Evolutionary conservation across 2,797 vertebrate species (phyloP), one percentile per base, ranked within the genome.

Genomic region (Smutsia temminckii): DNA sequence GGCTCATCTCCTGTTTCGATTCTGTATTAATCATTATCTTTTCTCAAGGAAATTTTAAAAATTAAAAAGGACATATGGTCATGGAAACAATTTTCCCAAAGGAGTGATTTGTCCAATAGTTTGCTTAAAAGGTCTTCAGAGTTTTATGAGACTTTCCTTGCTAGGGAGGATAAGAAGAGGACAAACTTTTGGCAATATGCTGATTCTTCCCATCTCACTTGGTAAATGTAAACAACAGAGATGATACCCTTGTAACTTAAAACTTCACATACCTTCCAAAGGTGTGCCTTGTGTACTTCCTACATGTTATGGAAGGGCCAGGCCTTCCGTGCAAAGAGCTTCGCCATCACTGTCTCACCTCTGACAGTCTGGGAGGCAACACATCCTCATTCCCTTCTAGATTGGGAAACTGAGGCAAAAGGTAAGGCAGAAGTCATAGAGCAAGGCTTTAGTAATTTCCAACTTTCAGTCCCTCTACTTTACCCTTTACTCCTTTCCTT

Each of bases 331-430:
- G 66, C 42, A 93, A 84, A 83, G 75, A 93, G 55, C 69, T 93
- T 37, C 85, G 77, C 69, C 74, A 89, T 85, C 79, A 46, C 53
- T 3, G 29, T 59, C 89, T 95, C 64, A 21, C 93, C 77, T 71
- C 87, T 42, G n/a, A 68, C 10, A 78, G 61, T 49, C 40, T 69
- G 23, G 46, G 53, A 86, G 57, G 71, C 49, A 51, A 81, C 85
- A 20, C 53, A 18, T 4, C 3, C 57, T 63, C 55, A 42, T 18
- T 71, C 51, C 23, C 61, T 85, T 81, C 13, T 13, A 9, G 46
- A 51, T 61, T 93, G 75, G 59, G 96, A 97, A 96, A 97, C 1
- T 11, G 49, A 96, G 94, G 92, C 55, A 91, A 92, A 87, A 88
- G 64, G 66, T n/a, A n/a, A 86, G 46, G 23, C 10, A n/a, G 87